Conservation (phyloP, 2,113 vertebrate genomes). For the Tretioscincus oriximinensis region DNA sequence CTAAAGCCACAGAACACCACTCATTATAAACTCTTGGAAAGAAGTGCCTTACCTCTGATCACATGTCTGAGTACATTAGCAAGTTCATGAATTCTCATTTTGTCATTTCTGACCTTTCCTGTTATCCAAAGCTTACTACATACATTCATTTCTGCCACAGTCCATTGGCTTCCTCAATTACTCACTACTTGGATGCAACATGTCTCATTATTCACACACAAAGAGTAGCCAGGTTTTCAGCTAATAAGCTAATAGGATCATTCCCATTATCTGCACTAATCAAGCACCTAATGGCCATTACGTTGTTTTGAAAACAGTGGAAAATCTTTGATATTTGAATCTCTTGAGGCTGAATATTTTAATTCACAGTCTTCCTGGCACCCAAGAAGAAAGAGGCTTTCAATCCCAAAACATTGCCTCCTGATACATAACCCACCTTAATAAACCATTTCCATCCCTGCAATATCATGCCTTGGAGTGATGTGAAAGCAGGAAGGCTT, state of each 20-base stretch:
- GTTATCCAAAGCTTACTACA: neutral
- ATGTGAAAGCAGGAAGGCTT: neutral
- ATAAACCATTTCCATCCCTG: neutral
- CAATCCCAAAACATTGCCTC: neutral
- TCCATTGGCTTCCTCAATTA: neutral
- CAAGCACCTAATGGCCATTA: slow-evolving; percentile 17
- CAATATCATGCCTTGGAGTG: neutral
- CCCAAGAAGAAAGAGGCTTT: neutral
- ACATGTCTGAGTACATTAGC: neutral
- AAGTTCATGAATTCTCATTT: neutral
- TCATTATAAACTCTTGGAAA: neutral
- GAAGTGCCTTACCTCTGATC: neutral
- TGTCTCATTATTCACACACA: neutral
- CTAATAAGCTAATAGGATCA: neutral
- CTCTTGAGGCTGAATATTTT: neutral
- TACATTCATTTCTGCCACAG: neutral
- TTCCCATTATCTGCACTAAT: neutral
- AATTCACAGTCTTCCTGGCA: neutral
- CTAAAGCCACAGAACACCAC: neutral
- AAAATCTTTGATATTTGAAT: neutral
- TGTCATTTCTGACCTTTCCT: neutral
- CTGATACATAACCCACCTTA: neutral
- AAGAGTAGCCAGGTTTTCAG: neutral
- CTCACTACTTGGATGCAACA: neutral
- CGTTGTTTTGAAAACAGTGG: slow-evolving; percentile 1